phyloP scores from a whole-genome alignment of 2,888 invertebrate species.

The Anoncus sp. region DNA sequence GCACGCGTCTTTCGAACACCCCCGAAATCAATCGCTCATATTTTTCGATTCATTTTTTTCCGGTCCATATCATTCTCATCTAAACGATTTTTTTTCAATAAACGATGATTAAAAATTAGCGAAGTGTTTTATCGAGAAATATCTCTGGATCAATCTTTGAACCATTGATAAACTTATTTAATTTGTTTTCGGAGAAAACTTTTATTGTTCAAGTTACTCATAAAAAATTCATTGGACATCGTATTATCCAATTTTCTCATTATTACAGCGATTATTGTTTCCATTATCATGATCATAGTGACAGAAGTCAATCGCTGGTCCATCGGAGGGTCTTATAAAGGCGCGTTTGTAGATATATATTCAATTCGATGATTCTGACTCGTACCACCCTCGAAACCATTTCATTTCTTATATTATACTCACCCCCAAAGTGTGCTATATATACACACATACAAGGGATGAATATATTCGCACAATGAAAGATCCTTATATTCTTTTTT shows the following conservation, averaged over 20 bases:
- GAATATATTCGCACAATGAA: conserved; percentile 64
- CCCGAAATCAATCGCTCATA: not conserved
- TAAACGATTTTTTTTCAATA: no score
- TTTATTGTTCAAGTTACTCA: no score
- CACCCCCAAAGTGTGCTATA: conserved; percentile 22
- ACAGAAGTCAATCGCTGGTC: conserved; percentile 25
- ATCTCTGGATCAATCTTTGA: no score
- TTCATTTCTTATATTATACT: conserved; percentile 43
- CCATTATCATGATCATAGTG: conserved; percentile 13
- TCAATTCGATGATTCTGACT: conserved; percentile 50
- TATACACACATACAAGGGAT: conserved; percentile 49
- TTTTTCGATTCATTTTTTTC: not conserved
- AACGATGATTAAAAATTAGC: no score
- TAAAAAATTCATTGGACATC: no score
- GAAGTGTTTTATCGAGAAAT: no score
- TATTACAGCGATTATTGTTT: not conserved
- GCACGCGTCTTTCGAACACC: conserved; percentile 45
- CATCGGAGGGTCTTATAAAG: conserved; percentile 21
- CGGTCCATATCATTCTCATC: no score
- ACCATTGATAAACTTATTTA: no score
- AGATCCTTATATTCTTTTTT: conserved; percentile 43
- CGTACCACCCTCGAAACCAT: conserved; percentile 54
- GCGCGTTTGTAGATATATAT: conserved; percentile 52
- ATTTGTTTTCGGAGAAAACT: no score
- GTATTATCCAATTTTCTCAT: not conserved